Conservation (phyloP, 2,113 vertebrate species). For the Centropus bengalensis region DNA sequence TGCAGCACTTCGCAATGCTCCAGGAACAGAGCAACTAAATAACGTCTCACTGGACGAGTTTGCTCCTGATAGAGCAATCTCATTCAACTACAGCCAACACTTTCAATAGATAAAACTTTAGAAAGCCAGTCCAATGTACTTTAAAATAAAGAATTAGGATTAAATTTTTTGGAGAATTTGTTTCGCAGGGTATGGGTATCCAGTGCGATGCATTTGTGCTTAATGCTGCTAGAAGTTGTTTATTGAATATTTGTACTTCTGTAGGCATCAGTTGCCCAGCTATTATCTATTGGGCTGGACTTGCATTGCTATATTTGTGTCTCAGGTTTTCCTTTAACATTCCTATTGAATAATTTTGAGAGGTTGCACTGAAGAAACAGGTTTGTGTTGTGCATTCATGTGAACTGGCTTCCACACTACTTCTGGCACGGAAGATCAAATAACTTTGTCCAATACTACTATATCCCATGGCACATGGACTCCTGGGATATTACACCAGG, state of each 20-base stretch:
- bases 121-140: background rate
- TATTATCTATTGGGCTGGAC: background rate
- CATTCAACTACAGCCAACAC: background rate
- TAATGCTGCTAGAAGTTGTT: background rate
- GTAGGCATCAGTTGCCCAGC: background rate
- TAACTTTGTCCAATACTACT: background rate
- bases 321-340: background rate
- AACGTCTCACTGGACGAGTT: accelerated
- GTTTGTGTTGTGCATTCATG: accelerated
- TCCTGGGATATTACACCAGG: background rate
- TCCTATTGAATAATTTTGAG: background rate
- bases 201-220: background rate
- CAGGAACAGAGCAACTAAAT: background rate
- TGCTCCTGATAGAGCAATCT: background rate
- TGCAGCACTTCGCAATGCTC: background rate
- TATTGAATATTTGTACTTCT: background rate
- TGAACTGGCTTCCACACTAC: background rate
- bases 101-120: background rate
- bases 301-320: background rate
- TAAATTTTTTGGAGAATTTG: background rate
- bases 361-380: background rate
- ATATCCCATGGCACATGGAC: background rate
- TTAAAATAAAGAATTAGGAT: background rate
- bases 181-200: background rate
- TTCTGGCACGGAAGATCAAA: background rate